These are phyloP conservation scores for Choloepus hoffmanni DNA, from an alignment of 2,113 vertebrate species.

Conservation along the genomic window DNA sequence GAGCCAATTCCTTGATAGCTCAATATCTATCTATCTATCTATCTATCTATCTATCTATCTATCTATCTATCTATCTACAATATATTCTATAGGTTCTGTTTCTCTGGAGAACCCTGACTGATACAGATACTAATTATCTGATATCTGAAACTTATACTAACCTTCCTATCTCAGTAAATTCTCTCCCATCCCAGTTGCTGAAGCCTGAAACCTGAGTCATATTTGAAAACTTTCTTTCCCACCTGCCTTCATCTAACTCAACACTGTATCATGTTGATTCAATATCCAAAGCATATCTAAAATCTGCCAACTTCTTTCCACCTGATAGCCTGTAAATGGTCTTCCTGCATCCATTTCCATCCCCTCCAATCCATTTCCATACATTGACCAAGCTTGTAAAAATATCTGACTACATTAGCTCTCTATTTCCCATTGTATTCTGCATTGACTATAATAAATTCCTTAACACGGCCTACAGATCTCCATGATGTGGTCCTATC, in stretches of 20 bases:
- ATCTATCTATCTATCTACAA: too few relatives aligned
- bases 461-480: background rate
- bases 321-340: background rate
- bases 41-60: too few relatives aligned
- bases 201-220: background rate
- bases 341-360: background rate
- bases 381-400: background rate
- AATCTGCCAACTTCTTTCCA: slow-evolving; percentile 2
- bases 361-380: background rate
- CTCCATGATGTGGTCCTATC: background rate
- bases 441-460: background rate
- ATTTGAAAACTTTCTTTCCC: background rate
- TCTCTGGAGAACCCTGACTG: too few relatives aligned
- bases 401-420: background rate
- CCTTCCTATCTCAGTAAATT: background rate
- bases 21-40: too few relatives aligned
- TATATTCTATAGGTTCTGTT: too few relatives aligned
- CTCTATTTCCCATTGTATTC: background rate
- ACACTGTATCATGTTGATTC: background rate
- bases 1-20: too few relatives aligned
- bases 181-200: background rate
- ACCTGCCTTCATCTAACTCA: background rate
- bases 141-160: too few relatives aligned
- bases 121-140: too few relatives aligned
- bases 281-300: background rate